phyloP scores from a whole-genome alignment of 2,113 vertebrate genomes.

The Chaetorhynchus papuensis region DNA sequence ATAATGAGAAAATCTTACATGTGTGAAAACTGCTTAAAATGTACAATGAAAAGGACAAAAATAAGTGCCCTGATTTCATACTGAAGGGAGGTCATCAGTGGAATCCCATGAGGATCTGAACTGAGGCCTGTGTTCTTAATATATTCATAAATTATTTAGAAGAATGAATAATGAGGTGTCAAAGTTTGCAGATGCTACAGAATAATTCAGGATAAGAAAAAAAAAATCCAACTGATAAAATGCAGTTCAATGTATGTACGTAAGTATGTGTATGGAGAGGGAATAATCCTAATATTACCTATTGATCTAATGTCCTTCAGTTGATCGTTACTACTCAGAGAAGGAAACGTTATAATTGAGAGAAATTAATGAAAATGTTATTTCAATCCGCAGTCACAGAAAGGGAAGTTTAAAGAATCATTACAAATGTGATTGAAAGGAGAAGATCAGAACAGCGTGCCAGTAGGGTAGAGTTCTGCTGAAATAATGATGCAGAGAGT shows the following conservation, averaged over 20 bases:
- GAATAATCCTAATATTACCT: background rate
- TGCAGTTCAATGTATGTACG: background rate
- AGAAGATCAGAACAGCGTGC: background rate
- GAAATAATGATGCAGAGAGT: background rate
- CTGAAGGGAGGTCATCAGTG: background rate
- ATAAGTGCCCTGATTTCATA: background rate
- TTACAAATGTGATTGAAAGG: background rate
- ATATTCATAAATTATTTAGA: background rate
- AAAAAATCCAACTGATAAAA: background rate
- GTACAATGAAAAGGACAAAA: background rate
- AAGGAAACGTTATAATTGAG: background rate
- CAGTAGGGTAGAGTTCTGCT: background rate
- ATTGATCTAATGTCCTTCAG: background rate
- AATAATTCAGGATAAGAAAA: background rate
- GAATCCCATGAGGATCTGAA: background rate
- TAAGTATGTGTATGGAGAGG: background rate
- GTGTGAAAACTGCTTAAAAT: background rate
- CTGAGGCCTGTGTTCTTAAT: background rate
- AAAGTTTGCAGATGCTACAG: background rate
- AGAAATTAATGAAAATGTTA: background rate
- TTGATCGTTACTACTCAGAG: background rate
- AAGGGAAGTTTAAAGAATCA: background rate
- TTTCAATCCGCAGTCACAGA: background rate
- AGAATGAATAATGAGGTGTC: constrained; percentile 14
- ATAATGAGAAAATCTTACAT: background rate